Evolutionary conservation across 2,888 invertebrate genomes (phyloP).

Genomic region (Xylota segnis): DNA sequence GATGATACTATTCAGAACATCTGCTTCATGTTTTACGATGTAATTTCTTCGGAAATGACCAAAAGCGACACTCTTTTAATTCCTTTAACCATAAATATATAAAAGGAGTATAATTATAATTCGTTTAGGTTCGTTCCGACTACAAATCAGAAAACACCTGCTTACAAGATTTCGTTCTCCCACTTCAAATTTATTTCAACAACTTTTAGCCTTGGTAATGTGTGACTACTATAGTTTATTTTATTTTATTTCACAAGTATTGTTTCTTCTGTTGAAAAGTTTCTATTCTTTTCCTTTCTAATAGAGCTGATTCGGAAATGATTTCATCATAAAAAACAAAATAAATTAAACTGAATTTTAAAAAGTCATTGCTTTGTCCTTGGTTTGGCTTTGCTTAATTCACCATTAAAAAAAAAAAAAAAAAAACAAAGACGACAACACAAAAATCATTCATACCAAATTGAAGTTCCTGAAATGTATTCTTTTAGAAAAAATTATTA

Average conservation of each 20-base stretch:
- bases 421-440: neutral
- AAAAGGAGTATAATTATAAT: too few relatives aligned
- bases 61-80: too few relatives aligned
- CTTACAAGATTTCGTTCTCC: constrained; percentile 21
- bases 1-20: too few relatives aligned
- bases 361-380: constrained; percentile 57
- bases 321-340: constrained; percentile 33
- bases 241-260: constrained; percentile 2
- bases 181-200: constrained; percentile 14
- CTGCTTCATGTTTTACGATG: too few relatives aligned
- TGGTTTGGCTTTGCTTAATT: constrained; percentile 73
- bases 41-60: too few relatives aligned
- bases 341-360: constrained; percentile 16
- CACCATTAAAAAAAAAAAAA: constrained; percentile 42
- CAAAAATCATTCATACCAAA: constrained; percentile 49
- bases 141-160: too few relatives aligned
- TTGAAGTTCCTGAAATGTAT: constrained; percentile 44
- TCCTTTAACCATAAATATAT: too few relatives aligned
- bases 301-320: constrained; percentile 75
- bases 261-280: constrained; percentile 10
- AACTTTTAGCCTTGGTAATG: constrained; percentile 34
- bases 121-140: too few relatives aligned
- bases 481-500: constrained; percentile 15
- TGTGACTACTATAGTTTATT: constrained; percentile 56
- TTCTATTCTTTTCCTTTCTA: constrained; percentile 44